phyloP scores from a whole-genome alignment of 2,888 invertebrate species.

The Galeopsomyia nigrocyanea region DNA sequence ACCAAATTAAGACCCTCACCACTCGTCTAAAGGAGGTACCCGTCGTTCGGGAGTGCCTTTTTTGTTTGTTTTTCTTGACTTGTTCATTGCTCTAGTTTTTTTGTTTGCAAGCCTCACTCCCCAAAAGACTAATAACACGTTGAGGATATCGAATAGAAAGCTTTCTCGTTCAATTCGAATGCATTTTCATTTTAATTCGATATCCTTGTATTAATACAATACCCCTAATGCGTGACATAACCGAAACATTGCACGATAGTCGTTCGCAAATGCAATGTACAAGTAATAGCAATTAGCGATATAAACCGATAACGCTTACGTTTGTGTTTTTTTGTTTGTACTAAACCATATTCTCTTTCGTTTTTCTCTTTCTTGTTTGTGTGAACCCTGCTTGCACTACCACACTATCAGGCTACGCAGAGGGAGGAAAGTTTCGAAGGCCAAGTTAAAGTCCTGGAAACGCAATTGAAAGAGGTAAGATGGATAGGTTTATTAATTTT shows the following conservation, averaged over 20 bases:
- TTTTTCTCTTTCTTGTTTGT: conserved; percentile 66
- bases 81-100: conserved; percentile 54
- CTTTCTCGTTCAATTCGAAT: not conserved
- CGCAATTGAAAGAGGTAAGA: conserved; percentile 93
- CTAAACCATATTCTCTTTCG: conserved; percentile 52
- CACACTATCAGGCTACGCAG: conserved; percentile 80
- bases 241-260: conserved; percentile 16
- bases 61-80: conserved; percentile 63
- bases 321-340: conserved; percentile 42
- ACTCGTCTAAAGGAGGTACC: conserved; percentile 98
- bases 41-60: conserved; percentile 54
- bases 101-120: conserved; percentile 18
- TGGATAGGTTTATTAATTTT: not conserved
- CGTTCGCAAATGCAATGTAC: not conserved
- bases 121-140: conserved; percentile 27
- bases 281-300: conserved; percentile 36
- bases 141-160: conserved; percentile 40
- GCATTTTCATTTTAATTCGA: conserved; percentile 10
- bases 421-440: conserved; percentile 94
- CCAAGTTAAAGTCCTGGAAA: conserved; percentile 90
- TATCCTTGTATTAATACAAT: conserved; percentile 16
- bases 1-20: conserved; percentile 99
- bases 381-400: not conserved
- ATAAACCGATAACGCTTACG: conserved; percentile 30
- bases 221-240: not conserved